Conservation (phyloP, 53 echinoderm and acorn worm genomes). For the Astropecten irregularis region DNA sequence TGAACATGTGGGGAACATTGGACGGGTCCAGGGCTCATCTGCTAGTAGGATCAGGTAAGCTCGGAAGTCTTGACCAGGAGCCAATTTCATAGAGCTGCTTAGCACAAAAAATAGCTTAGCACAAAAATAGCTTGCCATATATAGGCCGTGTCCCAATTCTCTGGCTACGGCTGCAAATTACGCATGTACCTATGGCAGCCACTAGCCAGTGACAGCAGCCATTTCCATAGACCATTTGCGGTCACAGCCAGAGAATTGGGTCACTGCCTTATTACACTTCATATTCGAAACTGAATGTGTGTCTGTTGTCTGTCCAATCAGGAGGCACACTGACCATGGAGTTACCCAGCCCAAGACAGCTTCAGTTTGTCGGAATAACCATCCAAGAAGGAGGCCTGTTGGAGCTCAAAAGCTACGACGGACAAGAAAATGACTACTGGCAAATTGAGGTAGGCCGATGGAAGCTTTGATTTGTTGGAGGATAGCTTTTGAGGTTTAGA, state of each 20-base stretch:
- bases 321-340: constrained; percentile 76
- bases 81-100: too few species aligned
- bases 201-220: too few species aligned
- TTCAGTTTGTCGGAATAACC: constrained; percentile 83
- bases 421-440: constrained; percentile 71
- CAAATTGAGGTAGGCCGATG: constrained; percentile 60
- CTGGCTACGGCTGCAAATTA: too few species aligned
- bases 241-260: background rate
- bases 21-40: constrained; percentile 78
- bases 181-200: too few species aligned
- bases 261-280: background rate
- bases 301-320: background rate
- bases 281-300: background rate
- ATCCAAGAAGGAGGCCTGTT: constrained; percentile 78
- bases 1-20: constrained; percentile 79
- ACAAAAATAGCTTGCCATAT: too few species aligned
- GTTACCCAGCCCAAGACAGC: constrained; percentile 60
- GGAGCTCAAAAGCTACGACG: constrained; percentile 70
- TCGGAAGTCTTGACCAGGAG: background rate
- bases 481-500: background rate
- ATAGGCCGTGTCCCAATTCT: too few species aligned
- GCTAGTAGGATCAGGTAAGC: constrained; percentile 77
- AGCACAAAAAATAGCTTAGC: too few species aligned
- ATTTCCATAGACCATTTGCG: too few species aligned
- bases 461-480: background rate